These are phyloP conservation scores for Varecia variegata DNA, from an alignment of 2,797 vertebrate genomes.

Conservation along the genomic window DNA sequence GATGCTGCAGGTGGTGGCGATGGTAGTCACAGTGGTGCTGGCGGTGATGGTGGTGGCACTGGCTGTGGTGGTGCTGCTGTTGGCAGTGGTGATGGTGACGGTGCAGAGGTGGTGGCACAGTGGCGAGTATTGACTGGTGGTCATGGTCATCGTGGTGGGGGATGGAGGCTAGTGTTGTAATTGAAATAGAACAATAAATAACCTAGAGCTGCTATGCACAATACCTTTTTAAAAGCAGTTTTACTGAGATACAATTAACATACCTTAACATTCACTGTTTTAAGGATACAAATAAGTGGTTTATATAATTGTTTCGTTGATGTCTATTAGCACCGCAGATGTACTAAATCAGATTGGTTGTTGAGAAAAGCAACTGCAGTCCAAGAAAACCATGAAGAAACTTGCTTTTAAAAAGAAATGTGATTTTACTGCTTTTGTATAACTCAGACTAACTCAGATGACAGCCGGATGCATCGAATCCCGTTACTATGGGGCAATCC, in stretches of 20 bases:
- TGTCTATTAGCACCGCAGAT: not conserved
- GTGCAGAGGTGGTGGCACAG: not conserved
- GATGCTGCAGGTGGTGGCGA: not conserved
- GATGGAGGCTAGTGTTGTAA: not conserved
- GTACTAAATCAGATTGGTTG: not conserved
- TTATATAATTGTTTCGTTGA: not conserved
- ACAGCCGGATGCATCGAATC: not conserved
- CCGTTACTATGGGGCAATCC: not conserved
- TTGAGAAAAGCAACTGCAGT: not conserved
- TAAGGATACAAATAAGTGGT: too few relatives aligned
- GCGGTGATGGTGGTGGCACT: rapidly evolving
- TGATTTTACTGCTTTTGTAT: not conserved
- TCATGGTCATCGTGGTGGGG: not conserved
- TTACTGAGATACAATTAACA: not conserved
- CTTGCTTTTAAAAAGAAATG: not conserved
- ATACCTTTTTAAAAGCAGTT: not conserved
- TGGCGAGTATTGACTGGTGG: not conserved
- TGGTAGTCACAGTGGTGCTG: not conserved
- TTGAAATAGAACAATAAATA: too few relatives aligned
- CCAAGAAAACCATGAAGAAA: not conserved
- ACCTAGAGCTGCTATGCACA: not conserved
- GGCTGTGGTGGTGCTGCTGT: rapidly evolving
- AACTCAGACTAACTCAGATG: not conserved
- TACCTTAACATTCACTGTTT: not conserved
- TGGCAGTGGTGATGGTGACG: too few relatives aligned